phyloP scores from a whole-genome alignment of 2,113 vertebrate species.

The Poecile atricapillus region DNA sequence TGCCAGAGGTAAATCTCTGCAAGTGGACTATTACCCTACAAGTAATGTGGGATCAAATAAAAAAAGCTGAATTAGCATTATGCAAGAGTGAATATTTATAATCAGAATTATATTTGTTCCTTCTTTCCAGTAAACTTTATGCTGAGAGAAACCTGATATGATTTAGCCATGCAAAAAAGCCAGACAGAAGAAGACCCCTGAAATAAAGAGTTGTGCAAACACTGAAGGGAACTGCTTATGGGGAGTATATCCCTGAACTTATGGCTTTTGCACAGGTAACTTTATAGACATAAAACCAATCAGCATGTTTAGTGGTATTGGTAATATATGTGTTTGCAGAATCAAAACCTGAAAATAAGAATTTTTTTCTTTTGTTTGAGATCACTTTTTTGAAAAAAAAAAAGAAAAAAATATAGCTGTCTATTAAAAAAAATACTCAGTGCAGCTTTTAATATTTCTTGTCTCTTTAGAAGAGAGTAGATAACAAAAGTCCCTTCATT shows the following conservation, averaged over 20 bases:
- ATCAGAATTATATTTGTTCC: background rate
- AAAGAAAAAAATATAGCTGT: background rate
- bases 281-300: background rate
- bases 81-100: background rate
- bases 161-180: background rate
- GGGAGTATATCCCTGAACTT: background rate
- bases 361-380: background rate
- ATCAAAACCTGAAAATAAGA: background rate
- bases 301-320: background rate
- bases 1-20: conserved; percentile 88
- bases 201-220: background rate
- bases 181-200: background rate
- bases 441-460: background rate
- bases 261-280: background rate
- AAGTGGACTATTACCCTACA: conserved; percentile 81
- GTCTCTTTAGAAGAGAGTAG: background rate
- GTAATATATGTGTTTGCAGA: background rate
- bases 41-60: background rate
- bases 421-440: background rate
- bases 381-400: background rate
- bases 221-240: background rate
- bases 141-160: background rate
- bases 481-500: background rate
- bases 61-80: background rate
- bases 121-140: background rate